A percentile compares a stretch with the other conserved stretches of the same genome.
These are phyloP conservation scores for Syngnathoides biaculeatus DNA, from an alignment of 2,113 vertebrate species.

Conservation along the genomic window DNA sequence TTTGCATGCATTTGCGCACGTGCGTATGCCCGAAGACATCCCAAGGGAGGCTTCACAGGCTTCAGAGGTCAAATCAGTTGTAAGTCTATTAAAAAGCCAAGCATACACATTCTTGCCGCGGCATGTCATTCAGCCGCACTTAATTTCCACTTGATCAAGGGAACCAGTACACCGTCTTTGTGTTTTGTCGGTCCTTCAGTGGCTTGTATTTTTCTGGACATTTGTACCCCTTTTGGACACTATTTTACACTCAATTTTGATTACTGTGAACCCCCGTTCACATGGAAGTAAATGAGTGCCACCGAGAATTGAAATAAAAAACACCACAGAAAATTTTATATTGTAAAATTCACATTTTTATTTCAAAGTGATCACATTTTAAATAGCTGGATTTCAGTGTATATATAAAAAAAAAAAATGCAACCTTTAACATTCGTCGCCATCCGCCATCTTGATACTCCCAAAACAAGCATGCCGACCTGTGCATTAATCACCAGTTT, in stretches of 20 bases:
- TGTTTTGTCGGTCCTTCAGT: neutral
- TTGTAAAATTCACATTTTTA: too few relatives aligned
- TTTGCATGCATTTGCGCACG: constrained; percentile 50
- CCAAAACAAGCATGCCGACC: too few relatives aligned
- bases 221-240: neutral
- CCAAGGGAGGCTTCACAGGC: constrained; percentile 77
- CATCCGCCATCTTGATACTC: too few relatives aligned
- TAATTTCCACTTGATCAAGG: constrained; percentile 72
- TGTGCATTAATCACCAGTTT: too few relatives aligned
- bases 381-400: too few relatives aligned
- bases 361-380: too few relatives aligned
- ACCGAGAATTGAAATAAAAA: too few relatives aligned
- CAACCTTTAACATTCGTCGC: too few relatives aligned
- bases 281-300: too few relatives aligned
- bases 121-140: constrained; percentile 73
- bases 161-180: constrained; percentile 18
- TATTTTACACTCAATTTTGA: neutral
- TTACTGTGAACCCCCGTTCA: too few relatives aligned
- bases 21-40: constrained; percentile 57
- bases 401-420: too few relatives aligned
- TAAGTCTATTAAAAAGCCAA: constrained; percentile 81
- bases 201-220: neutral
- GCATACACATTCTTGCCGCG: constrained; percentile 68
- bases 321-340: too few relatives aligned
- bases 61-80: constrained; percentile 85